A percentile compares a stretch with the other conserved stretches of the same genome.
These are phyloP conservation scores for Calliphora vomitoria DNA, from an alignment of 2,888 invertebrate genomes.

Conservation along the genomic window DNA sequence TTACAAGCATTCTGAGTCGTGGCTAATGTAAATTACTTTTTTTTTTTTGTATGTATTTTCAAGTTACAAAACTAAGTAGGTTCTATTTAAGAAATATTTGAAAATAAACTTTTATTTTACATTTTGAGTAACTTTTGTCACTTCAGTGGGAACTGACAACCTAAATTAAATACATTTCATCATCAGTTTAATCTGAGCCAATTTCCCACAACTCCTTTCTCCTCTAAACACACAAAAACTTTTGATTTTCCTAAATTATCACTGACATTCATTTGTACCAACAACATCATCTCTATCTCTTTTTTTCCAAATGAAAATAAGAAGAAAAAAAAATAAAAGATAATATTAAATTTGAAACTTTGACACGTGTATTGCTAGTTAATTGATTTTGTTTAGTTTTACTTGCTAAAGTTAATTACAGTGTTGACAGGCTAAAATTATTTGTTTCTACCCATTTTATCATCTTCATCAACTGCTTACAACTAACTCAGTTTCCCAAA, in stretches of 20 bases:
- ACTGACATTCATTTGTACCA: neutral
- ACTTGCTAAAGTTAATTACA: conserved; percentile 28
- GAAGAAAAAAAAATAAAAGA: neutral
- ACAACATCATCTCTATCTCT: too few species aligned
- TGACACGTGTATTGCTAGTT: conserved; percentile 14
- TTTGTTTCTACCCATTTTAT: neutral
- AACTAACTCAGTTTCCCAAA: neutral
- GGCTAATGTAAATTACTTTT: too few species aligned
- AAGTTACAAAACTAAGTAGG: too few species aligned
- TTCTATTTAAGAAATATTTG: too few species aligned
- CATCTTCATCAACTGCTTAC: neutral
- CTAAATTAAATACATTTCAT: neutral
- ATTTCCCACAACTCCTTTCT: too few species aligned
- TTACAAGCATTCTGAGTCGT: neutral
- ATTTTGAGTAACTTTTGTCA: neutral
- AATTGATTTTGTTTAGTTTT: conserved; percentile 31
- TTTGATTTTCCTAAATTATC: neutral
- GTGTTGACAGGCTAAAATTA: conserved; percentile 14
- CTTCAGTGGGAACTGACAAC: neutral
- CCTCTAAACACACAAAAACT: neutral
- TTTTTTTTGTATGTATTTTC: too few species aligned
- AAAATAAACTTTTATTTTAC: too few species aligned
- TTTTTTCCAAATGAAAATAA: too few species aligned
- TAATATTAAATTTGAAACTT: conserved; percentile 24
- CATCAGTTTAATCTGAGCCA: neutral